Conservation (phyloP, 2,888 invertebrate genomes). For the Meliscaeva auricollis region DNA sequence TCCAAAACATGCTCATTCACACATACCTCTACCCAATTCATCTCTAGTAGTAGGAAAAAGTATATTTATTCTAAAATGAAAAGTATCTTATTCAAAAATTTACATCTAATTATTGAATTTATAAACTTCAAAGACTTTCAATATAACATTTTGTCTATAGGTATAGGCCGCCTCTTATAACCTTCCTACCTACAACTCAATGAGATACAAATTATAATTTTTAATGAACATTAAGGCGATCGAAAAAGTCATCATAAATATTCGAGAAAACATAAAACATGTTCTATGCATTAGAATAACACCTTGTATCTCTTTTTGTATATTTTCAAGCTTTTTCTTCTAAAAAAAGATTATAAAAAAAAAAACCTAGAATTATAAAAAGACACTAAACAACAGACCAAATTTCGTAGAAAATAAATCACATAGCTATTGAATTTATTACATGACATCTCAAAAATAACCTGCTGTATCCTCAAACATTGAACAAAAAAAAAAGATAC, state of each 20-base stretch:
- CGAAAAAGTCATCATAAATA: slow-evolving; percentile 49
- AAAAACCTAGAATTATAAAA: background rate
- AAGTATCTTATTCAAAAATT: slow-evolving; percentile 44
- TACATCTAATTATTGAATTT: slow-evolving; percentile 48
- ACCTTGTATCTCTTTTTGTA: background rate
- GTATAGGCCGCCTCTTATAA: background rate
- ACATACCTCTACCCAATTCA: background rate
- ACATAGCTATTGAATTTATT: slow-evolving; percentile 67
- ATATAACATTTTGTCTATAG: background rate
- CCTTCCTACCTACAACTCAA: background rate
- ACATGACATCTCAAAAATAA: slow-evolving; percentile 58
- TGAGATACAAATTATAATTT: slow-evolving; percentile 66
- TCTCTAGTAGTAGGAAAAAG: background rate
- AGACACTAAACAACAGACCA: slow-evolving; percentile 5
- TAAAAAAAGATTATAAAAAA: background rate
- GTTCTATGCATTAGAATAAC: slow-evolving; percentile 55
- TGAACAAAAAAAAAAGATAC: slow-evolving; percentile 9
- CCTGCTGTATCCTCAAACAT: no score
- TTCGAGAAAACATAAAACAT: slow-evolving; percentile 47
- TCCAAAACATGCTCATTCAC: slow-evolving; percentile 32
- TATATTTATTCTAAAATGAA: slow-evolving; percentile 21
- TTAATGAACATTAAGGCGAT: slow-evolving; percentile 63
- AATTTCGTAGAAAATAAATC: slow-evolving; percentile 57
- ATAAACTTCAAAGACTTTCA: slow-evolving; percentile 29
- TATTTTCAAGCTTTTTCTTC: slow-evolving; percentile 7